Conservation (phyloP, 1,140 invertebrate genomes). For the Caenorhabditis brenneri region DNA sequence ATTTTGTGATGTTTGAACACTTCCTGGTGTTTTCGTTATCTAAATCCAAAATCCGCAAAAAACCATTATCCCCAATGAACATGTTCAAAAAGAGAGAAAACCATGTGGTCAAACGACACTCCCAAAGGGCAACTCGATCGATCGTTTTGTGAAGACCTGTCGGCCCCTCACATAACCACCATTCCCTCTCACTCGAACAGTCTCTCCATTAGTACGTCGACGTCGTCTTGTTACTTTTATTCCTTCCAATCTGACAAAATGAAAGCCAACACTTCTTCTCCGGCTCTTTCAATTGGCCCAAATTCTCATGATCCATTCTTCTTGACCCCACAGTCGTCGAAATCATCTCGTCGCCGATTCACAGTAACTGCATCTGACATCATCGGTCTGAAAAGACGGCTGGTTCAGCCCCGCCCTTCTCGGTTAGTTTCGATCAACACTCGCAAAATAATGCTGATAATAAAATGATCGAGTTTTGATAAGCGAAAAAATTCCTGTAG, state of each 20-base stretch:
- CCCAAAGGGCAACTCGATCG: too few species aligned
- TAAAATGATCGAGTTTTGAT: slow-evolving; percentile 1
- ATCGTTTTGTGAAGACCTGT: too few species aligned
- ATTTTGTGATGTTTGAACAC: neutral
- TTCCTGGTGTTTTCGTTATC: neutral
- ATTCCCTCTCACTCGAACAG: too few species aligned
- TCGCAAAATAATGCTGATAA: neutral
- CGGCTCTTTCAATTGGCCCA: neutral
- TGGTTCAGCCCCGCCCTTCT: slow-evolving; percentile 18
- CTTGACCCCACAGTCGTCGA: neutral
- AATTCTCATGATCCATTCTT: neutral
- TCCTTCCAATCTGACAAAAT: neutral
- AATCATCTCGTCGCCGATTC: neutral
- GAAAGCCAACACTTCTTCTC: neutral
- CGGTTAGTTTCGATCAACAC: slow-evolving; percentile 38
- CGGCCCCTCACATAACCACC: too few species aligned
- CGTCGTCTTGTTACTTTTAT: neutral
- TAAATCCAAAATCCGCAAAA: too few species aligned
- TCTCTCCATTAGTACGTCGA: too few species aligned
- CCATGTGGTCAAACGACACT: too few species aligned
- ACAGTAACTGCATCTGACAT: slow-evolving; percentile 12
- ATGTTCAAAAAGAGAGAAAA: too few species aligned
- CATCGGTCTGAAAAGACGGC: slow-evolving; percentile 4
- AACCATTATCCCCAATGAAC: too few species aligned
- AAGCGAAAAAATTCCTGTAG: slow-evolving; percentile 41